Base-by-base conservation (phyloP, 2,888 invertebrate species). In the Cerastoderma edule region DNA sequence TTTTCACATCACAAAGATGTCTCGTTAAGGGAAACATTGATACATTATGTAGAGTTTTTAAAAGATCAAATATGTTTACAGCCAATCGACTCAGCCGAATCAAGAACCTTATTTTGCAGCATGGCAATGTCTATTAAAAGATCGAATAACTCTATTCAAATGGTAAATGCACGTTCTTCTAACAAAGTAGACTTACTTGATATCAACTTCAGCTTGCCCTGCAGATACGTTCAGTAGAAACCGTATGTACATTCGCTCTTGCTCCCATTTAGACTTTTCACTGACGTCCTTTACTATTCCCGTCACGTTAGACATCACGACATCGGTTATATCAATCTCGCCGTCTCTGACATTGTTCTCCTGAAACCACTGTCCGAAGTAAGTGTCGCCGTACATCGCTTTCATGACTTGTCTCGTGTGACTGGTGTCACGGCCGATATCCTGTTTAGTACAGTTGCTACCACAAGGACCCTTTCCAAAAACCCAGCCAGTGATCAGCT, bases 381-480 rank as follows among this genome's bases (percentile, higher is more conserved):
- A 60, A 8, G 60, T n/a, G 8, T 22, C 22, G 39, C 22, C 22
- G 27, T 60, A 24, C 1, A 1, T 60, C 6, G 60, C 22, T 10
- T 6, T 39, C 10, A 39, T 24, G 8, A 13, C 24, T 22, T 39
- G 35, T 35, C 60, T 5, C 0, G 60, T 39, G 8, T 22, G 33
- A n/a, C 5, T 24, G 0, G 82, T 82, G 27, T 60, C 44, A 8
- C 22, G 24, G 5, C 76, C 78, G 19, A 80, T 71, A 22, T 71
- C 67, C 1, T n/a, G n/a, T 35, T 48, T 32, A 16, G 53, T 24
- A 54, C 84, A 84, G 32, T 22, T 28, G 0, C 39, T 32, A 10
- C 84, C 84, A 63, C 84, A 84, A n/a, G 82, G 84, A 6, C 84
- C 84, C n/a, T 66, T 50, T 13, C 75, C 76, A 16, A 80, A 60